Evolutionary conservation across 2,797 vertebrate species (phyloP), one percentile per base, ranked within the genome.

Genomic region (Benthosema pterotum): DNA sequence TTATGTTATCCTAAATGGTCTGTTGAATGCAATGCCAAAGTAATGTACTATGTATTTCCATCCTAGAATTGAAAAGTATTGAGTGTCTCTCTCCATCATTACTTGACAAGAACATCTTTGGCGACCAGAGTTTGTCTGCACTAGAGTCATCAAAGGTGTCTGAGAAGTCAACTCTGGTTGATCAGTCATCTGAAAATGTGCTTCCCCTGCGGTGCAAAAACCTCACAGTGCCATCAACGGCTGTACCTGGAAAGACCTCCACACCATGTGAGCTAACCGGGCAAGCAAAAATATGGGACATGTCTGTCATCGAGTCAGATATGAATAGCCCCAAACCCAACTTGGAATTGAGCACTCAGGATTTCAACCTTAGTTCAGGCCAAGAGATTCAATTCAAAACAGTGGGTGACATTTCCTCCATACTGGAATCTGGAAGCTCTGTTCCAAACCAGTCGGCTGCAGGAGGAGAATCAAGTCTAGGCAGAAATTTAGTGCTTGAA

Each of bases 281-380:
- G 11, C 32, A 38, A 38, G 32, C 32, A 7, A 38, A 38, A 38
- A 38, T 38, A 0, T 94, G 92, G 94, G 94, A 96, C 6, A 80
- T 95, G 32, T 96, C 95, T 0, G 45, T 81, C 54, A 94, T 96
- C 42, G 92, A 89, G 60, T 61, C 83, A 0, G 75, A 89, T 0
- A 42, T 63, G 12, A 90, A 90, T 13, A 89, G 87, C 57, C 92
- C 92, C 0, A 82, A 67, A 2, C 67, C 60, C 2, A 17, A 38
- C 42, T 45, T 89, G 5, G 92, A 94, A 11, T 71, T 42, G 0
- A 93, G 84, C 4, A 2, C 61, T 0, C 70, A 88, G 45, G 94
- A 92, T 71, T 46, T 82, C 17, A 67, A 62, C 0, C 80, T 64
- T 75, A 93, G 91, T 75, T 91, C 92, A 2, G 88, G 78, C 53